Conservation (phyloP, 2,888 invertebrate species). For the Chelonus formosanus region DNA sequence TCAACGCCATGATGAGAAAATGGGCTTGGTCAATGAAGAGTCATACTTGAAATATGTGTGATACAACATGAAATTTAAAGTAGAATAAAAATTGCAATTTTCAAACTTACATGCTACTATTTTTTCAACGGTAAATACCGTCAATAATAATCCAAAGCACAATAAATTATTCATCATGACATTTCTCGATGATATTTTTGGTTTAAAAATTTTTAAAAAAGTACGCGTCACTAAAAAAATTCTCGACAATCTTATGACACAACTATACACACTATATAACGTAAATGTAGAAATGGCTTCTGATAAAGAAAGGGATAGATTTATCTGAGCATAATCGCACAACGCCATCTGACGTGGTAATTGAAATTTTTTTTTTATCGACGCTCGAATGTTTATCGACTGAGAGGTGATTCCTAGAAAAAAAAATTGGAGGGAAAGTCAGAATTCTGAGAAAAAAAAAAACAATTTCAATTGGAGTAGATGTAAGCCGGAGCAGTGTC, state of each 20-base stretch:
- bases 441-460: no score
- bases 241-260: no score
- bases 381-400: no score
- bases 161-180: slow-evolving; percentile 52
- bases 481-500: no score
- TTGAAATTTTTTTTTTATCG: no score
- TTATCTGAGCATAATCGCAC: background rate
- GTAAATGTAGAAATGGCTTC: no score
- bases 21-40: slow-evolving; percentile 15
- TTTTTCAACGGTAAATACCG: slow-evolving; percentile 42
- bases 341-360: no score
- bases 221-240: background rate
- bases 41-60: slow-evolving; percentile 11
- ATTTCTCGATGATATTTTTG: slow-evolving; percentile 24
- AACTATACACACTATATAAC: no score
- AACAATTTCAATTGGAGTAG: no score
- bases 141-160: slow-evolving; percentile 48
- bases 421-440: no score
- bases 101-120: slow-evolving; percentile 52
- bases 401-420: no score
- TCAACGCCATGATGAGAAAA: background rate
- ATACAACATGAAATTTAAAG: background rate
- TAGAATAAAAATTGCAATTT: slow-evolving; percentile 14
- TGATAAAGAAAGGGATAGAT: background rate
- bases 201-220: background rate